phyloP scores from a whole-genome alignment of 2,113 vertebrate species.

The Fulmarus glacialis region DNA sequence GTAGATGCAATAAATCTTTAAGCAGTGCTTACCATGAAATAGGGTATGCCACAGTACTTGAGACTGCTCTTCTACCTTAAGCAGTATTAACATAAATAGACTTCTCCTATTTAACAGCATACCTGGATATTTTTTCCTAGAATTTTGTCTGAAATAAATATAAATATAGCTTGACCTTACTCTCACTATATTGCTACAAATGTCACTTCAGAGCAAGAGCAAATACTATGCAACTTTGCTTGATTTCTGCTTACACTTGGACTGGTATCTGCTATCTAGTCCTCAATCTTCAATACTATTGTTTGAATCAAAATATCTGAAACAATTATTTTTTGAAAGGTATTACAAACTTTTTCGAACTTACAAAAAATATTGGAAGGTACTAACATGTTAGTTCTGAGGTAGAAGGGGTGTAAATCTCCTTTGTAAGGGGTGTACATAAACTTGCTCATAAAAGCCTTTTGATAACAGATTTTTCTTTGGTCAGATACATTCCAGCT shows the following conservation, averaged over 20 bases:
- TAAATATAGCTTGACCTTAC: neutral
- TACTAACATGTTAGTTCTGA: neutral
- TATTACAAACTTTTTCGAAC: neutral
- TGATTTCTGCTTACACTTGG: neutral
- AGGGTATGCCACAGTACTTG: neutral
- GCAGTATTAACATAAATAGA: neutral
- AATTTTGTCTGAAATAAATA: neutral
- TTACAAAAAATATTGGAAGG: neutral
- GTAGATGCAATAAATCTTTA: neutral
- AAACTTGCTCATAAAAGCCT: neutral
- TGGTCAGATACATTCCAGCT: slow-evolving; percentile 85
- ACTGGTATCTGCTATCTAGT: neutral
- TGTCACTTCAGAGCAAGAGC: neutral
- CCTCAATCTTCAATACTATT: accelerated
- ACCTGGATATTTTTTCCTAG: neutral
- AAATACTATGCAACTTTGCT: neutral
- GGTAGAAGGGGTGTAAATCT: neutral
- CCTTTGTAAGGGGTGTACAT: accelerated
- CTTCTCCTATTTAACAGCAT: neutral
- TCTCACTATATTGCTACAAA: neutral
- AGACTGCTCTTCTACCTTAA: neutral
- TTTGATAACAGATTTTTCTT: neutral
- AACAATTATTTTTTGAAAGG: neutral
- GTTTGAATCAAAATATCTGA: neutral
- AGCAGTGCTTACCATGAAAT: neutral